Conservation (phyloP, 1,140 invertebrate species). For the Meloidogyne chitwoodi region DNA sequence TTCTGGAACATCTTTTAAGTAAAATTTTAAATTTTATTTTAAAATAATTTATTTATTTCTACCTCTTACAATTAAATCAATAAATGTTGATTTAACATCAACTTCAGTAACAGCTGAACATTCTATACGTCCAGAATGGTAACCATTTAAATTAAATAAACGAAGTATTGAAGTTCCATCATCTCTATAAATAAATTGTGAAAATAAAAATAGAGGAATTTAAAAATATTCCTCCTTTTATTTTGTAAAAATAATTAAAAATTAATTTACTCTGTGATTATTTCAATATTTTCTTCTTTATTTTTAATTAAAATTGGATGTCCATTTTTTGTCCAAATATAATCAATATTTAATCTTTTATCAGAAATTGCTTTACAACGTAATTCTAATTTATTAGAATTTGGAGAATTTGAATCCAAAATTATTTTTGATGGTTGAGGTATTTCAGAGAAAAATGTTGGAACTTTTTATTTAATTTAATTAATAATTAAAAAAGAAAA, state of each 20-base stretch:
- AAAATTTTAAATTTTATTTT: slow-evolving; percentile 5
- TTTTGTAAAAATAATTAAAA: neutral
- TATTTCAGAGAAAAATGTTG: slow-evolving; percentile 52
- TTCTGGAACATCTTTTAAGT: slow-evolving; percentile 78
- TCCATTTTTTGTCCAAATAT: slow-evolving; percentile 82
- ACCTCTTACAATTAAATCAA: slow-evolving; percentile 52
- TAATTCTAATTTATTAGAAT: slow-evolving; percentile 81
- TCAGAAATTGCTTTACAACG: slow-evolving; percentile 85
- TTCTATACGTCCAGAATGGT: slow-evolving; percentile 89
- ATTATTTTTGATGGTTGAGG: slow-evolving; percentile 77
- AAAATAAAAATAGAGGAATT: no score
- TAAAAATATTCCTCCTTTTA: no score
- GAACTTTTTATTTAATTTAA: slow-evolving; percentile 27
- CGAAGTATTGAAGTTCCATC: slow-evolving; percentile 73
- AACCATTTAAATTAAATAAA: slow-evolving; percentile 84
- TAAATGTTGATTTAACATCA: slow-evolving; percentile 76
- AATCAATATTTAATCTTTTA: slow-evolving; percentile 72
- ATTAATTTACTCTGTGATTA: neutral
- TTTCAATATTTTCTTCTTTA: slow-evolving; percentile 61
- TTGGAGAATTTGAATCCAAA: slow-evolving; percentile 69
- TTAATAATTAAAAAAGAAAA: neutral
- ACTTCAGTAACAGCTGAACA: slow-evolving; percentile 86
- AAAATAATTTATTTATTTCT: neutral
- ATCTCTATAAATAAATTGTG: slow-evolving; percentile 36
- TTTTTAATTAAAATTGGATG: slow-evolving; percentile 60